Evolutionary conservation across 2,888 invertebrate species (phyloP), one percentile per base, ranked within the genome.

Genomic region (Xylocampa areola): DNA sequence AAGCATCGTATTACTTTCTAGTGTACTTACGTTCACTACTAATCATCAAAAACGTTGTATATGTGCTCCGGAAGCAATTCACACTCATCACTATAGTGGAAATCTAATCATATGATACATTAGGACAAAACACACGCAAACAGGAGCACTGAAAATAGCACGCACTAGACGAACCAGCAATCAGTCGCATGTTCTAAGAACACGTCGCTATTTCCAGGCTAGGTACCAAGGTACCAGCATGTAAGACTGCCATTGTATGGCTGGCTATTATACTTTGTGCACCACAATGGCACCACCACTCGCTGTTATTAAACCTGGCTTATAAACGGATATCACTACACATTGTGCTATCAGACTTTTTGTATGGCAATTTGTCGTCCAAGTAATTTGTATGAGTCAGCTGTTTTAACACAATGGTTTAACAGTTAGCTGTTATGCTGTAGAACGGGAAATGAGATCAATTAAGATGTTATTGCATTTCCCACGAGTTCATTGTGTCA

Each of bases 271-370:
- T 64, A 54, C 69, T 63, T 58, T 65, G 64, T 55, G 45, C 39
- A 29, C 25, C 44, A 73, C 73, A 69, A 73, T 68, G 44, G 39
- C 54, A 53, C 17, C 47, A 52, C 62, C 70, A 69, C 68, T 70
- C 69, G 51, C 57, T 55, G 49, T 62, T 69, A 71, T 65, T 65
- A 72, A 62, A 58, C 41, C 37, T 51, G 64, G 60, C 39, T 63
- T 58, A 50, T 66, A 68, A 69, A 75, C 81, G 84, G 82, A 86
- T 81, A 84, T 80, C 76, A 76, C 61, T 49, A 69, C 75, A 80
- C 80, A 79, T 80, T 80, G 81, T 72, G 67, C 60, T 57, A 73
- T 70, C 57, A 61, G 51, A 41, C 64, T 57, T 71, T 74, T 79
- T 76, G 68, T 76, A 61, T 62, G 13, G 54, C 58, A 66, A 66